Conservation (phyloP, 2,888 invertebrate genomes). For the Hydriomena furcata region DNA sequence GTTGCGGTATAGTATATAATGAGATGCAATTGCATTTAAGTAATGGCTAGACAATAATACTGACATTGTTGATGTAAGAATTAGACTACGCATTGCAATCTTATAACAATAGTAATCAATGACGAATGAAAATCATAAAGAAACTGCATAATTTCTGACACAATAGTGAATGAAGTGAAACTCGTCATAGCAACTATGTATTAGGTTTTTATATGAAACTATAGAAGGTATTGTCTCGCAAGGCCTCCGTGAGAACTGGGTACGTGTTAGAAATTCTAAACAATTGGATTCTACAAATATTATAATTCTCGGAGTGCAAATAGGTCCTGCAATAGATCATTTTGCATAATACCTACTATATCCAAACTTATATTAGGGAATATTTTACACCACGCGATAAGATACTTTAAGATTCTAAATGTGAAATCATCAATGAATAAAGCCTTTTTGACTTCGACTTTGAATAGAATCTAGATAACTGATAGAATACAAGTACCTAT, state of each 20-base stretch:
- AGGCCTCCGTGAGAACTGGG: constrained; percentile 65
- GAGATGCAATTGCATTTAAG: too few relatives aligned
- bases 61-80: constrained; percentile 4
- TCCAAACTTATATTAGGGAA: too few relatives aligned
- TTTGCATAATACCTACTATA: constrained; percentile 37
- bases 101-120: constrained; percentile 18
- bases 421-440: too few relatives aligned
- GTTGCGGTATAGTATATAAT: too few relatives aligned
- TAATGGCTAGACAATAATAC: background rate
- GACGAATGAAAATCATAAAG: constrained; percentile 13
- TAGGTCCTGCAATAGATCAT: constrained; percentile 47
- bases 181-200: constrained; percentile 26
- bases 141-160: constrained; percentile 31
- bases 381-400: too few relatives aligned
- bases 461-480: too few relatives aligned
- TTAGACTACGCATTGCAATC: constrained; percentile 9
- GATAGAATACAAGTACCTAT: too few relatives aligned
- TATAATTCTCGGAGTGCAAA: constrained; percentile 46
- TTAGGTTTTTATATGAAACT: constrained; percentile 41
- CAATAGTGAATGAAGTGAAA: constrained; percentile 34
- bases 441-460: too few relatives aligned
- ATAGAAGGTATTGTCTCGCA: constrained; percentile 50
- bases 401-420: too few relatives aligned
- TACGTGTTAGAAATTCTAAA: constrained; percentile 74
- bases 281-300: constrained; percentile 51